Conservation (phyloP, 2,113 vertebrate genomes). For the Malurus elegans region DNA sequence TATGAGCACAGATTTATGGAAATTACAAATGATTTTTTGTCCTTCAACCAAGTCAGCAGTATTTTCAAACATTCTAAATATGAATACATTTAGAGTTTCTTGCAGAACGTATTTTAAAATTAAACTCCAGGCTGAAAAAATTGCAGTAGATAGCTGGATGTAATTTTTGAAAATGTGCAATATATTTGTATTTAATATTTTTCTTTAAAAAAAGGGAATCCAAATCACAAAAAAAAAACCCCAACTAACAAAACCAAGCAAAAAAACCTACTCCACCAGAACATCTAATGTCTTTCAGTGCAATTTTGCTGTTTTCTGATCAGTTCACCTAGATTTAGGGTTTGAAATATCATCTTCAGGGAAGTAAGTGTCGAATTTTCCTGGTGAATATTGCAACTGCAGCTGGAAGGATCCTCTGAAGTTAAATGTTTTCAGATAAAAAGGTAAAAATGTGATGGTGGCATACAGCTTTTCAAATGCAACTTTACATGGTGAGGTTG, state of each 20-base stretch:
- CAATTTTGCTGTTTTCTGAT: background rate
- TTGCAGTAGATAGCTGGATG: background rate
- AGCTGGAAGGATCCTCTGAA: background rate
- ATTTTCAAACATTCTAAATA: background rate
- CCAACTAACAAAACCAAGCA: background rate
- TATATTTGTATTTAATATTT: background rate
- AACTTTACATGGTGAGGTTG: background rate
- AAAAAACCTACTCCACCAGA: background rate
- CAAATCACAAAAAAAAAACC: accelerated
- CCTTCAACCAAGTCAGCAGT: background rate
- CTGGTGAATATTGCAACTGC: background rate
- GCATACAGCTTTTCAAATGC: background rate
- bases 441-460: background rate
- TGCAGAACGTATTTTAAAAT: background rate
- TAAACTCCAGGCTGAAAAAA: background rate
- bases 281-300: background rate
- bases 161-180: background rate
- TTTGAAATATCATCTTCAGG: background rate
- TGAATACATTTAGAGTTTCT: background rate
- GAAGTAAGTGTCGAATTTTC: background rate
- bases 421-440: background rate
- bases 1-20: background rate
- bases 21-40: background rate
- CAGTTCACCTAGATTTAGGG: background rate
- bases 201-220: background rate